Conservation (phyloP, 2,797 vertebrate genomes). For the Neopelma chrysocephalum region DNA sequence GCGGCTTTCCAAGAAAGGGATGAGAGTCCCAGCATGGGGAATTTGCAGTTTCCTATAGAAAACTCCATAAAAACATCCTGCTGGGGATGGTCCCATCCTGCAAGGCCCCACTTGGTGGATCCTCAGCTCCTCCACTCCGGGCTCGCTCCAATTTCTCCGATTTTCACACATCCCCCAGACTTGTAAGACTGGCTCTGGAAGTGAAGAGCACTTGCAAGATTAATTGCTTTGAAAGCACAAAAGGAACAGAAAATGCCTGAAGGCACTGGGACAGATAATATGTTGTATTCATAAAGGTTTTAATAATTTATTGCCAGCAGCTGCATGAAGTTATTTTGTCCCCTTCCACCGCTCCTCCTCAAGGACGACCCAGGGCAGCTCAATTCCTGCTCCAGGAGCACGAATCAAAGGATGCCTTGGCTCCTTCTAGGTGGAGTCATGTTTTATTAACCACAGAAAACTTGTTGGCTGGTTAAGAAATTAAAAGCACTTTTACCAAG, state of each 20-base stretch:
- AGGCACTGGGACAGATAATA: constrained; percentile 18
- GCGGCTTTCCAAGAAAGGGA: not conserved
- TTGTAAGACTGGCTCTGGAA: not conserved
- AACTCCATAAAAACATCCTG: not conserved
- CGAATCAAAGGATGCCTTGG: not conserved
- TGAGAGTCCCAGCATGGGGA: not conserved
- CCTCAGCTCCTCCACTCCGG: not conserved
- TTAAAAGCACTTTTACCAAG: not conserved
- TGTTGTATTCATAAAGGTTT: constrained; percentile 42
- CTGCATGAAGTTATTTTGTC: constrained; percentile 30
- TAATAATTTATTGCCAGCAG: constrained; percentile 53
- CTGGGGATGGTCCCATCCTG: not conserved
- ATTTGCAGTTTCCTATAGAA: not conserved
- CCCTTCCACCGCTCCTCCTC: not conserved
- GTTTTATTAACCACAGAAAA: constrained; percentile 3
- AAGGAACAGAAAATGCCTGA: constrained; percentile 47
- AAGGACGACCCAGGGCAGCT: not conserved
- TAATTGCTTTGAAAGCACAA: constrained; percentile 54
- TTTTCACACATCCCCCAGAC: not conserved
- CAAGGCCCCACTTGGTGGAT: not conserved
- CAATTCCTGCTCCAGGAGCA: not conserved
- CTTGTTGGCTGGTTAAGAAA: not conserved
- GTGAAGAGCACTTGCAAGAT: constrained; percentile 11
- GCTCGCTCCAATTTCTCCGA: not conserved
- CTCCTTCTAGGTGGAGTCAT: not conserved